Base-by-base conservation (phyloP, 2,797 vertebrate genomes). In the Triplophysa yarkandensis region DNA sequence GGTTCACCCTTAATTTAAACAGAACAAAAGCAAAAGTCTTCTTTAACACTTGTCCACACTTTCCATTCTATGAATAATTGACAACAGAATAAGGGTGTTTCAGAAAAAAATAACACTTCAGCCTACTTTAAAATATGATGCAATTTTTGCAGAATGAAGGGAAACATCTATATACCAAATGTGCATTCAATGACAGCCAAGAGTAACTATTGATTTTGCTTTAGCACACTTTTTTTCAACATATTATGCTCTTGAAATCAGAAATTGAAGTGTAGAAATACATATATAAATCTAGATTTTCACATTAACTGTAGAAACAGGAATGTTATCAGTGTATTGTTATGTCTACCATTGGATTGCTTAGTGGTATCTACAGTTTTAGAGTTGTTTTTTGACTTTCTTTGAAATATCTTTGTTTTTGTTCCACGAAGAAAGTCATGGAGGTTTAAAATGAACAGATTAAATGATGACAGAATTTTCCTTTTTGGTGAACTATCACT, bases 101-200 rank as follows among this genome's bases (percentile, higher is more conserved):
- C 54, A 17, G 54, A 57, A 16, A 27, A 28, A 17, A 30, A 3
- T 17, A 52, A 44, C 11, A 28, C 44, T 27, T 13, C 39, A 48
- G 55, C 6, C 23, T 72, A 6, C 2, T 30, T 3, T 28, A 13
- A 55, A 9, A 34, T 34, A 57, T 57, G 14, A 27, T 10, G 32
- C 34, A 36, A 63, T 52, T 41, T 30, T 19, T 39, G 5, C 4
- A 62, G 58, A 63, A 46, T 63, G 41, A 52, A 62, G 44, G 41
- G 32, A 52, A 2, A 71, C 30, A 39, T 62, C 41, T 63, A 44
- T 39, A 23, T 52, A n/a, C n/a, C n/a, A n/a, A 63, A 63, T 52
- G 58, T 23, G 14, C 21, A 71, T 39, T 50, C 30, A 71, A 55
- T 55, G 13, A 17, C 54, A 71, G 32, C 61, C 32, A 36, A 61